These are phyloP conservation scores for Perca fluviatilis DNA, from an alignment of 2,113 vertebrate species.

Conservation along the genomic window DNA sequence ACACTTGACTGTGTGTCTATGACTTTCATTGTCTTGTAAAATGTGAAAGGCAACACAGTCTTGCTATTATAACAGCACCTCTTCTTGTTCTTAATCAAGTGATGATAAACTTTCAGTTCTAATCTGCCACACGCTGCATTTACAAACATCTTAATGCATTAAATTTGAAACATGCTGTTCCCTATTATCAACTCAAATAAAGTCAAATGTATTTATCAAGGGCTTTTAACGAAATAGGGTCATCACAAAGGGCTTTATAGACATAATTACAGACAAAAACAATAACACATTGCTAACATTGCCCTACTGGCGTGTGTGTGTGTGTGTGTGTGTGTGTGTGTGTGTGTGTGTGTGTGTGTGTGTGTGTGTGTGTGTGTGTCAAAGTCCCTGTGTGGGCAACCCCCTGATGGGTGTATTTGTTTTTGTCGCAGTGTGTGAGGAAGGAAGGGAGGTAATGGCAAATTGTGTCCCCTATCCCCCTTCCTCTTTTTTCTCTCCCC, in stretches of 20 bases:
- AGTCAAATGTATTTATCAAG: conserved; percentile 68
- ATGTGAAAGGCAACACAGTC: conserved; percentile 35
- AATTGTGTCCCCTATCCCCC: conserved; percentile 70
- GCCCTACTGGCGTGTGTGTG: conserved; percentile 26
- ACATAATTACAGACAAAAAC: conserved; percentile 65
- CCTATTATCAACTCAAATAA: conserved; percentile 74
- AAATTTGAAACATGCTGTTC: conserved; percentile 50
- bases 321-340: background rate
- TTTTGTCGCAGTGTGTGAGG: conserved; percentile 72
- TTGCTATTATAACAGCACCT: conserved; percentile 57
- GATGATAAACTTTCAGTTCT: conserved; percentile 59
- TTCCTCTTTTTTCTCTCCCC: conserved; percentile 34
- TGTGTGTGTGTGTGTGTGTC: conserved; percentile 39
- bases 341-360: conserved; percentile 43
- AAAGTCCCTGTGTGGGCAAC: conserved; percentile 63
- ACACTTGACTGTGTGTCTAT: conserved; percentile 3
- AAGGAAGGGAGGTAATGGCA: conserved; percentile 63
- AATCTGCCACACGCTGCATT: conserved; percentile 55
- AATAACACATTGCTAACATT: conserved; percentile 54
- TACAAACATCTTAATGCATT: conserved; percentile 60
- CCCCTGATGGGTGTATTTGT: conserved; percentile 76
- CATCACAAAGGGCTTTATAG: conserved; percentile 52
- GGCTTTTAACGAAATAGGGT: conserved; percentile 75
- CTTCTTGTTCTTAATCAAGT: conserved; percentile 63
- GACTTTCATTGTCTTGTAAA: conserved; percentile 79